Base-by-base conservation (phyloP, 1,140 invertebrate species). In the Drosophila sp. region DNA sequence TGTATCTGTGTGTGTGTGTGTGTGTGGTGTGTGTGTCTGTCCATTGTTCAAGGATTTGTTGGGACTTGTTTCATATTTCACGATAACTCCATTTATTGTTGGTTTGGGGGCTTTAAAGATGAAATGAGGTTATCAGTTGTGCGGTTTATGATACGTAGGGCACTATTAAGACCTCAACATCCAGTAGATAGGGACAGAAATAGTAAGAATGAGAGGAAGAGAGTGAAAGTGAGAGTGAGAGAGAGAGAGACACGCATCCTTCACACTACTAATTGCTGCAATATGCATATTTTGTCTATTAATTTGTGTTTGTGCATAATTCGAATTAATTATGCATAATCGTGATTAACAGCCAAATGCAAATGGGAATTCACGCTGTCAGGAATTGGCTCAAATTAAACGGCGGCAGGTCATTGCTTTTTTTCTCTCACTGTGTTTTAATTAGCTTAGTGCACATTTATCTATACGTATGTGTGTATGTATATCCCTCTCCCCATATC, bases 291-390 rank as follows among this genome's bases (percentile, higher is more conserved):
- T 87, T 86, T 78, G 82, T 87, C 82, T 78, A 87, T 86, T 86
- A 86, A 86, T 86, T 87, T 87, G 82, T 70, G 78, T 82, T 82
- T 87, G 72, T 78, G 82, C 82, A 86, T 86, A 86, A 86, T 87
- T 81, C 71, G 64, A 71, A 82, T 87, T 86, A 86, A 86, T 86
- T 86, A 86, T 84, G 82, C 82, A 87, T 86, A 87, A 87, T 82
- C 78, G 76, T 86, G 83, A 87, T 86, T 86, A 86, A 86, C 78
- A 82, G 82, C 61, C 64, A 71, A 78, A 84, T 84, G 81, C 78
- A 84, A 87, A 87, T 87, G 63, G 48, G 46, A 21, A 7, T 48
- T 48, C 9, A 13, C 27, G 13, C 53, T 77, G 63, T 70, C 56
- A 79, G 57, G 64, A 79, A 74, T 82, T 75, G 61, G 51, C 70